These are phyloP conservation scores for Drosophila parvula DNA, from an alignment of 1,140 invertebrate genomes.

Conservation along the genomic window DNA sequence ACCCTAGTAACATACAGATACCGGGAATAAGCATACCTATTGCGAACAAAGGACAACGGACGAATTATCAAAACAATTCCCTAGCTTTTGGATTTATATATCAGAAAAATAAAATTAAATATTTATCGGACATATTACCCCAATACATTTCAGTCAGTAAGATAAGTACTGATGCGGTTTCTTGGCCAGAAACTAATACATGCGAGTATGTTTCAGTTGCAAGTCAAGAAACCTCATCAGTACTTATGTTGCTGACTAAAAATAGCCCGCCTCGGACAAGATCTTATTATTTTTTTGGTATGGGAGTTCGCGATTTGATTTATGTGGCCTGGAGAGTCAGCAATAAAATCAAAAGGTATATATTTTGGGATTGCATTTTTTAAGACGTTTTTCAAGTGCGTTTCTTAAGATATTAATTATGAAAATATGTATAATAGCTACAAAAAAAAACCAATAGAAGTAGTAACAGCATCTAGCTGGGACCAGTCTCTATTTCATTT, in stretches of 20 bases:
- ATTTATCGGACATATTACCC: background rate
- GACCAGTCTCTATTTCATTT: background rate
- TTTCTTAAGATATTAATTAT: background rate
- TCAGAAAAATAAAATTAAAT: background rate
- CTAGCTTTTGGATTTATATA: background rate
- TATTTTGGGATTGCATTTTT: background rate
- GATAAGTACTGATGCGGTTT: background rate
- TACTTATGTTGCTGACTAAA: background rate
- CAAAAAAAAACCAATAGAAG: too few relatives aligned
- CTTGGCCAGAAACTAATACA: background rate
- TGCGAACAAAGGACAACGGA: background rate
- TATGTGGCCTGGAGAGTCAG: background rate
- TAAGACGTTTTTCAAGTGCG: background rate
- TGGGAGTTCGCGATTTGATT: background rate
- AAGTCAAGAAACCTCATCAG: background rate
- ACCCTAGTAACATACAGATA: background rate
- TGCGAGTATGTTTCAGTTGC: background rate
- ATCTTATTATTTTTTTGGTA: too few relatives aligned
- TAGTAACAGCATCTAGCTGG: background rate
- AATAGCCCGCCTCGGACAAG: too few relatives aligned
- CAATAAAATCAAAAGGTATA: background rate
- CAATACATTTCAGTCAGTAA: background rate
- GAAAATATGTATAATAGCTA: too few relatives aligned
- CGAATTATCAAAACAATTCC: background rate
- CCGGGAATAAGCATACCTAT: background rate